Conservation (phyloP, 1,140 invertebrate species). For the Psix sp. region DNA sequence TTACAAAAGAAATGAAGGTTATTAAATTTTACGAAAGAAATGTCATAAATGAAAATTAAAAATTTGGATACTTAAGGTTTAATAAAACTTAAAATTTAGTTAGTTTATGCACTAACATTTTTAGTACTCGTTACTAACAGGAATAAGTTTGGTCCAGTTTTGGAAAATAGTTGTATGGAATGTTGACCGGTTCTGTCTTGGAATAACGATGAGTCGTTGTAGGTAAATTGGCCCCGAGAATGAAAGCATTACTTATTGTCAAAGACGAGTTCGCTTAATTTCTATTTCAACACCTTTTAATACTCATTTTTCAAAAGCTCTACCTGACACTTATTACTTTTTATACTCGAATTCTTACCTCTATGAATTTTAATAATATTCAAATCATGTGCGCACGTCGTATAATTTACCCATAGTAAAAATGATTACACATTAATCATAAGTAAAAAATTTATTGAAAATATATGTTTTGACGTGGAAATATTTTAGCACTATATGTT, state of each 20-base stretch:
- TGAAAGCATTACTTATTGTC: constrained; percentile 59
- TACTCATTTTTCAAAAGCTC: neutral
- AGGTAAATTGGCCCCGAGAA: constrained; percentile 55
- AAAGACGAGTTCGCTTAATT: constrained; percentile 46
- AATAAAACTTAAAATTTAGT: neutral
- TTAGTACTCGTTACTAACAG: constrained; percentile 24
- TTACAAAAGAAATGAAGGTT: too few species aligned
- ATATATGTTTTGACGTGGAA: too few species aligned
- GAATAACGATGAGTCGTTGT: constrained; percentile 45
- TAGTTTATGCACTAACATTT: constrained; percentile 25
- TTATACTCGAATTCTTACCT: too few species aligned
- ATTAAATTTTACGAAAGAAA: too few species aligned
- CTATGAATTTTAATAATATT: too few species aligned
- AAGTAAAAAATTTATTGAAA: too few species aligned
- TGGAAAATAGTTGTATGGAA: constrained; percentile 46
- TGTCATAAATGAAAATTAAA: too few species aligned
- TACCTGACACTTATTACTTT: neutral
- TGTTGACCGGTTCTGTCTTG: constrained; percentile 45
- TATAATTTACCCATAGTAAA: too few species aligned
- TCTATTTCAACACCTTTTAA: constrained; percentile 59
- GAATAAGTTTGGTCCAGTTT: constrained; percentile 34
- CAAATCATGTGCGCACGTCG: too few species aligned
- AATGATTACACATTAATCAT: too few species aligned
- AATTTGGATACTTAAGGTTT: too few species aligned
- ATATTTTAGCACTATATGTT: too few species aligned